These are phyloP conservation scores for Oryzias dopingdopingensis DNA, from an alignment of 2,797 vertebrate genomes.

Conservation along the genomic window DNA sequence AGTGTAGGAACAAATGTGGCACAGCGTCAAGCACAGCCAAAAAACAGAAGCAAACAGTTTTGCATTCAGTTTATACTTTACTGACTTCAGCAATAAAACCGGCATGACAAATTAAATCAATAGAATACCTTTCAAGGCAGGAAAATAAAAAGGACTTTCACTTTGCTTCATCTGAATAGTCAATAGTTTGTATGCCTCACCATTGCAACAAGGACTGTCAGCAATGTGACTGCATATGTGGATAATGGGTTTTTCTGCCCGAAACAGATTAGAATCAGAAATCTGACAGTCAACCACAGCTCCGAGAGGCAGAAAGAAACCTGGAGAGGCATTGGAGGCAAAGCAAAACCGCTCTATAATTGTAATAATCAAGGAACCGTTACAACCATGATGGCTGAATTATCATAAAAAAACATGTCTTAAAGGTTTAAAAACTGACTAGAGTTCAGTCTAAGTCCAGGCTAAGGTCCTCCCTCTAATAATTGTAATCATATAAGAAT, in stretches of 20 bases:
- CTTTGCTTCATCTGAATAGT: too few relatives aligned
- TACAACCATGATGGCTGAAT: constrained; percentile 46
- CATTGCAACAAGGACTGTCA: background rate
- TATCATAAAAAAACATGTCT: constrained; percentile 25
- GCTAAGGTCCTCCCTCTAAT: constrained; percentile 39
- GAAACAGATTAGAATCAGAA: background rate
- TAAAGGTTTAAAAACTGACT: constrained; percentile 42
- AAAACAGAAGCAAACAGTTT: too few relatives aligned
- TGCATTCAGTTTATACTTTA: too few relatives aligned
- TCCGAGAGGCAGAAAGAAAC: constrained; percentile 11
- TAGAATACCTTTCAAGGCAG: too few relatives aligned
- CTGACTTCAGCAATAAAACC: too few relatives aligned
- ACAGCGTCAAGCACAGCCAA: too few relatives aligned
- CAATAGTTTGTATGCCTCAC: too few relatives aligned
- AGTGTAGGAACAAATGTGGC: too few relatives aligned
- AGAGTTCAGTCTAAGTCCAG: constrained; percentile 15
- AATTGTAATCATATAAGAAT: constrained; percentile 50
- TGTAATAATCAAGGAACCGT: constrained; percentile 63
- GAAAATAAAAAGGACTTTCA: too few relatives aligned
- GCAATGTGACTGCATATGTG: background rate
- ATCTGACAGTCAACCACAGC: constrained; percentile 19
- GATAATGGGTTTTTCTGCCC: constrained; percentile 12
- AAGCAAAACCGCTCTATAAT: constrained; percentile 45
- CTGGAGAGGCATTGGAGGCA: constrained; percentile 1
- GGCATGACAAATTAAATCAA: too few relatives aligned